These are phyloP conservation scores for Scaptomyza caliginosa DNA, from an alignment of 2,888 invertebrate species.

Conservation along the genomic window DNA sequence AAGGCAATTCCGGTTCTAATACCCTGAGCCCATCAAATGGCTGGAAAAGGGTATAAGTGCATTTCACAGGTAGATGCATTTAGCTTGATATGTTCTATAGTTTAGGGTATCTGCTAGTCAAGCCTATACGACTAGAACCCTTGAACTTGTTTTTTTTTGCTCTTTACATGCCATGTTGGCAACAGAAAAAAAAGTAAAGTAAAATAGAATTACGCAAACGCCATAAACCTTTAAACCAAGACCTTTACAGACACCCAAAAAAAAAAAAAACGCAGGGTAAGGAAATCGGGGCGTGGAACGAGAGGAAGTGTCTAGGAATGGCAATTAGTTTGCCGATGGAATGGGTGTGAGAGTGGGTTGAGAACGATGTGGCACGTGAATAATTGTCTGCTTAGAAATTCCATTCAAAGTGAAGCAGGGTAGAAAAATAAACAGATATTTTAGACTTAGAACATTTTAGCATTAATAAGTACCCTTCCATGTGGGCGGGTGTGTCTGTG, in stretches of 20 bases:
- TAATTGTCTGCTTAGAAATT: constrained; percentile 11
- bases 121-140: background rate
- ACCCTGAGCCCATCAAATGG: background rate
- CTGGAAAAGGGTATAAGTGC: background rate
- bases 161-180: constrained; percentile 16
- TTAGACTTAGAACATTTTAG: background rate
- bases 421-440: background rate
- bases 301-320: background rate
- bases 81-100: background rate
- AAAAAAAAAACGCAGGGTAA: background rate
- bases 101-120: background rate
- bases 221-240: constrained; percentile 23
- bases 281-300: background rate
- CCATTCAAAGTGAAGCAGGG: background rate
- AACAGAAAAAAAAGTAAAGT: background rate
- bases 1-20: background rate
- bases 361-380: constrained; percentile 6
- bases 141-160: background rate
- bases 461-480: background rate
- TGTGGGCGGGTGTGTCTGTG: background rate
- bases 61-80: background rate
- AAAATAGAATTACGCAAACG: background rate
- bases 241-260: constrained; percentile 17
- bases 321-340: constrained; percentile 14
- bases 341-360: background rate